These are phyloP conservation scores for Chorisops tibialis DNA, from an alignment of 2,888 invertebrate genomes.

Conservation along the genomic window DNA sequence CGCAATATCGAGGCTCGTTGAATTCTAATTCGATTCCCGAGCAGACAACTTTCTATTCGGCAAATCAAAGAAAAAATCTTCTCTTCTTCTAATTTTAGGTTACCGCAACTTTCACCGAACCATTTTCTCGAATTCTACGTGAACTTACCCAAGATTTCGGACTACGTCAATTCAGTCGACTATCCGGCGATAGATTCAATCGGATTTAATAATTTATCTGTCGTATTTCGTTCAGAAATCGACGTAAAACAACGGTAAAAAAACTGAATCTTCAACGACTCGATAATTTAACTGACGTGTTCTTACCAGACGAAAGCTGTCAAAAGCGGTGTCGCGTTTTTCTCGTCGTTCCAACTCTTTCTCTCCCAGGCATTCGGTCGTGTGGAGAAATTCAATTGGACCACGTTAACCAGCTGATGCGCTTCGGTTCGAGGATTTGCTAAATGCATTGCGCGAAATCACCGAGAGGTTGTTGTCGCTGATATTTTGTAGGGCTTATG, in stretches of 20 bases:
- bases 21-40: no score
- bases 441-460: no score
- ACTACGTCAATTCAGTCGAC: no score
- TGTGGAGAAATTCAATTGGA: constrained; percentile 22
- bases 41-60: no score
- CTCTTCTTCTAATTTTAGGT: constrained; percentile 1
- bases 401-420: constrained; percentile 22
- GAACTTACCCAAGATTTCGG: neutral
- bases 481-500: no score
- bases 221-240: neutral
- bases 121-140: neutral
- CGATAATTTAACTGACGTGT: constrained; percentile 21
- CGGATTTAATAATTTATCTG: neutral
- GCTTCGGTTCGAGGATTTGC: neutral
- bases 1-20: no score
- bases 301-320: neutral
- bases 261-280: constrained; percentile 3
- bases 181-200: no score
- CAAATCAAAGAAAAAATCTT: no score
- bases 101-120: constrained; percentile 1
- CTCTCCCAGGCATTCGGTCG: neutral
- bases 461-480: no score
- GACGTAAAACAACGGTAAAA: neutral
- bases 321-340: neutral
- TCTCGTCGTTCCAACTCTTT: neutral